phyloP scores from a whole-genome alignment of 2,797 vertebrate species.

The Parambassis ranga region DNA sequence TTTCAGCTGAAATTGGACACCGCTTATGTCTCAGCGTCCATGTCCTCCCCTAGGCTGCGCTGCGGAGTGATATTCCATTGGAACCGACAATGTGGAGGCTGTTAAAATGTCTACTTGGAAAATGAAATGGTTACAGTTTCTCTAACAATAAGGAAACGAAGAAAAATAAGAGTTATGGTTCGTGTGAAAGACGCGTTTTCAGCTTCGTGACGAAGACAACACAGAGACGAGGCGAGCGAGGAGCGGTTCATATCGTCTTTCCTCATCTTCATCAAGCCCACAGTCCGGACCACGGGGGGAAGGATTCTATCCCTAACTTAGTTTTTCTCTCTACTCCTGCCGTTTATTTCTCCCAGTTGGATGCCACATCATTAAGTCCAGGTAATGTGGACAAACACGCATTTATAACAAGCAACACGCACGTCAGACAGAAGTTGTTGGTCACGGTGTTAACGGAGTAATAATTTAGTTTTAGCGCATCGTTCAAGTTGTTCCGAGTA shows the following conservation, averaged over 20 bases:
- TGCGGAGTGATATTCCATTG: slow-evolving; percentile 81
- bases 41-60: slow-evolving; percentile 65
- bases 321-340: slow-evolving; percentile 73
- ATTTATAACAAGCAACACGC: background rate
- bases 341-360: slow-evolving; percentile 68
- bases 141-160: slow-evolving; percentile 53
- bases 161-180: slow-evolving; percentile 60
- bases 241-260: slow-evolving; percentile 56
- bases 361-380: slow-evolving; percentile 74
- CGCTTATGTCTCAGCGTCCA: slow-evolving; percentile 74
- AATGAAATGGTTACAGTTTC: slow-evolving; percentile 80
- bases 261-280: slow-evolving; percentile 70
- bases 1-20: slow-evolving; percentile 77
- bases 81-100: slow-evolving; percentile 85
- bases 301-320: slow-evolving; percentile 83
- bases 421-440: background rate
- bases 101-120: slow-evolving; percentile 86
- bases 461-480: slow-evolving; percentile 70
- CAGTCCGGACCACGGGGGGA: slow-evolving; percentile 76
- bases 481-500: slow-evolving; percentile 61
- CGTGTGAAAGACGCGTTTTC: slow-evolving; percentile 40
- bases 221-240: slow-evolving; percentile 39
- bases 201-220: slow-evolving; percentile 55
- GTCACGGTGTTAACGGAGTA: slow-evolving; percentile 31
- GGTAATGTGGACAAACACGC: slow-evolving; percentile 56